These are phyloP conservation scores for Scylla paramamosain DNA, from an alignment of 1,140 invertebrate genomes.

Conservation along the genomic window DNA sequence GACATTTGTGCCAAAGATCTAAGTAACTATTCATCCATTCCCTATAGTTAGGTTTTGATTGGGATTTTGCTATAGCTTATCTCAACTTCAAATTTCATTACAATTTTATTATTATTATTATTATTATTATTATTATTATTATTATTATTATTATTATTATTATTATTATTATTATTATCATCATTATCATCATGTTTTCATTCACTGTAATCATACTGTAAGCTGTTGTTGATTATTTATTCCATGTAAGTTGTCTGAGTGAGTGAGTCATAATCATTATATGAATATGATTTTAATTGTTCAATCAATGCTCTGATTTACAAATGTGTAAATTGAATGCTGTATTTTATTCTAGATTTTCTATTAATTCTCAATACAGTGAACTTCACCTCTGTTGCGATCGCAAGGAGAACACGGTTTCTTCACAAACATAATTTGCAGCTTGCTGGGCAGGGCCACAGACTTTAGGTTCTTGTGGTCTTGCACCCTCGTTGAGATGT, in stretches of 20 bases:
- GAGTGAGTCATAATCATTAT: not conserved
- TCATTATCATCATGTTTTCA: not conserved
- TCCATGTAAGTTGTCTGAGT: too few species aligned
- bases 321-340: slow-evolving; percentile 24
- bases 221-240: too few species aligned
- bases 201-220: not conserved
- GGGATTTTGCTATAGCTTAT: not conserved
- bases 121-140: too few species aligned
- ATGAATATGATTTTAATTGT: not conserved
- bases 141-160: too few species aligned
- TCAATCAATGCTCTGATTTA: not conserved
- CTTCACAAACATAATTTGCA: slow-evolving; percentile 71
- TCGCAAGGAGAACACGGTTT: slow-evolving; percentile 67
- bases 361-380: slow-evolving; percentile 68
- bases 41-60: not conserved
- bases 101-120: too few species aligned
- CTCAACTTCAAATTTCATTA: not conserved
- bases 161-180: too few species aligned
- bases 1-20: too few species aligned
- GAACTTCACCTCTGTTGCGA: slow-evolving; percentile 64
- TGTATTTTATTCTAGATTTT: slow-evolving; percentile 51
- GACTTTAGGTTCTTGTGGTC: slow-evolving; percentile 64
- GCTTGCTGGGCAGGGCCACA: slow-evolving; percentile 66
- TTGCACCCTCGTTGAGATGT: slow-evolving; percentile 71
- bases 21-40: too few species aligned